Evolutionary conservation across 2,888 invertebrate species (phyloP).

Genomic region (Boloria selene): DNA sequence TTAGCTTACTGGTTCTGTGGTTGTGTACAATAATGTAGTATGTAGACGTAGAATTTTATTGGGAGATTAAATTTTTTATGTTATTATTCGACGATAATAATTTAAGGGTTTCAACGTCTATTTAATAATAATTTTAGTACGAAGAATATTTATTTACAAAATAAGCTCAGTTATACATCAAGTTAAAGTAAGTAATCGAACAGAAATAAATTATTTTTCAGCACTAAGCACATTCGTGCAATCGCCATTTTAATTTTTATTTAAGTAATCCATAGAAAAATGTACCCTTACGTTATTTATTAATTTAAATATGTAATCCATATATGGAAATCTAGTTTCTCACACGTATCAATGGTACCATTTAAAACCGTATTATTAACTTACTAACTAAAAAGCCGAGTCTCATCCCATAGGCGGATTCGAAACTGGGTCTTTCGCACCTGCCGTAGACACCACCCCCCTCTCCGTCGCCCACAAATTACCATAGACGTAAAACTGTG

Average conservation of each 20-base stretch:
- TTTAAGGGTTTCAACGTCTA: not conserved
- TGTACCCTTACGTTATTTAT: no score
- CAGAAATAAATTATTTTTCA: no score
- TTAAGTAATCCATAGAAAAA: no score
- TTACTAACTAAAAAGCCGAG: not conserved
- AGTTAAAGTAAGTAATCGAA: no score
- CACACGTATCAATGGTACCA: not conserved
- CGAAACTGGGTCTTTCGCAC: conserved; percentile 15
- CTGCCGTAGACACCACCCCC: conserved; percentile 15
- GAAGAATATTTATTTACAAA: no score
- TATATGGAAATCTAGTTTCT: no score
- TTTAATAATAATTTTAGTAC: no score
- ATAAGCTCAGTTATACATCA: no score
- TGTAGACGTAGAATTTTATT: not conserved
- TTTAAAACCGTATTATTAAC: not conserved
- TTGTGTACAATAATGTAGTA: conserved; percentile 31
- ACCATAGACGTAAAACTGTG: conserved; percentile 12
- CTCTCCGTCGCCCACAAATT: conserved; percentile 4
- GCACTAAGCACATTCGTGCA: no score
- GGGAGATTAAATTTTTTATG: conserved; percentile 8
- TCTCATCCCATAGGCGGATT: conserved; percentile 6
- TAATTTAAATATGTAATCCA: no score
- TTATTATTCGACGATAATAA: conserved; percentile 3
- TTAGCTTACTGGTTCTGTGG: conserved; percentile 47
- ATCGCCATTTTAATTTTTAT: no score